A percentile compares a stretch with the other conserved stretches of the same genome.
phyloP scores from a whole-genome alignment of 2,797 vertebrate genomes.

The Potorous gilbertii region DNA sequence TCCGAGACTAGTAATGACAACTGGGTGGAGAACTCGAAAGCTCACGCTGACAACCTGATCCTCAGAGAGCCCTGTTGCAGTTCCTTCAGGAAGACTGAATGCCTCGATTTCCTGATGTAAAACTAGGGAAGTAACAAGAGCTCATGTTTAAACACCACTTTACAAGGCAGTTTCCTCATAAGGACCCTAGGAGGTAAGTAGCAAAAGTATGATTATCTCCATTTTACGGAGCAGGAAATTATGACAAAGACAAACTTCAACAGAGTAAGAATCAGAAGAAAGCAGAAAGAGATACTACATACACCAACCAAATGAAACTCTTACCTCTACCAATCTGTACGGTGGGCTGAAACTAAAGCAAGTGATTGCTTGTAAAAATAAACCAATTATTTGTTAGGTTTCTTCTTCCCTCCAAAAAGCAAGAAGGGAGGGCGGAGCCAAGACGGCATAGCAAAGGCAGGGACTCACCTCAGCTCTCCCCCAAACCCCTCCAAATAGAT shows the following conservation, averaged over 20 bases:
- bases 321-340: neutral
- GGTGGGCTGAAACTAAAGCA: neutral
- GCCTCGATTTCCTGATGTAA: conserved; percentile 91
- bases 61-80: conserved; percentile 85
- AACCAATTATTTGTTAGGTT: neutral
- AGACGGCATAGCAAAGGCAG: too few species aligned
- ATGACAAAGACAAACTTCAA: neutral
- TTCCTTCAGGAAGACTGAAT: conserved; percentile 86
- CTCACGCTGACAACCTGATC: conserved; percentile 92
- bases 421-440: too few species aligned
- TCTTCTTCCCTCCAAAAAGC: neutral
- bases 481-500: too few species aligned
- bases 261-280: neutral
- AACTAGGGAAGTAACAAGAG: conserved; percentile 76
- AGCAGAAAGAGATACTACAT: neutral
- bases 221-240: neutral
- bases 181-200: neutral
- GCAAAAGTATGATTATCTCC: neutral
- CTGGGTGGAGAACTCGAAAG: conserved; percentile 95
- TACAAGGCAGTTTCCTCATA: neutral
- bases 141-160: neutral
- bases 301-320: neutral
- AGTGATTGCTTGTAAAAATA: neutral
- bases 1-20: conserved; percentile 95
- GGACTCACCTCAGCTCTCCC: too few species aligned